These are phyloP conservation scores for Avahi laniger DNA, from an alignment of 2,797 vertebrate genomes.

Conservation along the genomic window DNA sequence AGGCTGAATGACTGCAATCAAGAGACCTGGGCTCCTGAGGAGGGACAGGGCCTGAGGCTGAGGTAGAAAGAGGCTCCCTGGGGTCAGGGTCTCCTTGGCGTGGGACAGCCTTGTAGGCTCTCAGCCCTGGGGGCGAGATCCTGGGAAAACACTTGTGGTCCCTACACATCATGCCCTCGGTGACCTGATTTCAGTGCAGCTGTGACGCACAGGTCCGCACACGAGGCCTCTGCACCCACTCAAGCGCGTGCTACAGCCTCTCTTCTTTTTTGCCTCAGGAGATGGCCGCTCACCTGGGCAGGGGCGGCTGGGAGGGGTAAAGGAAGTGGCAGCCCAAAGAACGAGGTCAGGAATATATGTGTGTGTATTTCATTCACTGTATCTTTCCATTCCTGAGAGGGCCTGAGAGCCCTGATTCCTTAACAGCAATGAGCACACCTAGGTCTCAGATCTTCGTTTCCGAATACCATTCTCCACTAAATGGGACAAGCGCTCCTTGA, in stretches of 20 bases:
- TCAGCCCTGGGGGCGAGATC: neutral
- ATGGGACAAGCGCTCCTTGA: too few species aligned
- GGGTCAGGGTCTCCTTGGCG: neutral
- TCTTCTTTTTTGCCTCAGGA: neutral
- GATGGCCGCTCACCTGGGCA: neutral
- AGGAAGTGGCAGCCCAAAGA: neutral
- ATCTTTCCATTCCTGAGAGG: neutral
- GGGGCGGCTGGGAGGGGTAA: neutral
- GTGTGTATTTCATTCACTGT: neutral
- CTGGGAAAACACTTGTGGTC: neutral
- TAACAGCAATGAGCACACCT: too few species aligned
- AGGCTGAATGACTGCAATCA: neutral
- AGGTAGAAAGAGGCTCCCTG: neutral
- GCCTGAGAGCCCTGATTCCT: too few species aligned
- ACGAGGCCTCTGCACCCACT: too few species aligned
- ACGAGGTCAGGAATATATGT: neutral
- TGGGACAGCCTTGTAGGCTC: neutral
- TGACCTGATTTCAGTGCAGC: neutral
- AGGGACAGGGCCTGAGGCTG: neutral
- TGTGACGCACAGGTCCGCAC: fast-evolving
- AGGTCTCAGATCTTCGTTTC: neutral
- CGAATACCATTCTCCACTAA: neutral
- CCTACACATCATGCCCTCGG: neutral
- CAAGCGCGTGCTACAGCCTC: fast-evolving
- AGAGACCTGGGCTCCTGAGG: neutral